Evolutionary conservation across 1,140 invertebrate genomes (phyloP).

Genomic region (Aricia agestis): DNA sequence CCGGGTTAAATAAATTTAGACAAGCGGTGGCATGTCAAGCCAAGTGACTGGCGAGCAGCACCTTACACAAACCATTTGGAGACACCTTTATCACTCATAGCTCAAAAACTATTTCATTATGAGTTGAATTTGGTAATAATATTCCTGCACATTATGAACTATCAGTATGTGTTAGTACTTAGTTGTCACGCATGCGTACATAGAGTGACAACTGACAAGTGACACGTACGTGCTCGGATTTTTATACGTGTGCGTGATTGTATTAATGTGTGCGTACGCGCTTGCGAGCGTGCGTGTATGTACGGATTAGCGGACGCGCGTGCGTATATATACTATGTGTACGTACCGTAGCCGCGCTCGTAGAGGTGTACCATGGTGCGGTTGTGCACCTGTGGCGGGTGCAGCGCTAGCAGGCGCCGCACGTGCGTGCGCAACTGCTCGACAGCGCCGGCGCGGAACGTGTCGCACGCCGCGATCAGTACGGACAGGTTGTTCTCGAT

Average conservation of each 20-base stretch:
- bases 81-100: no score
- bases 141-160: no score
- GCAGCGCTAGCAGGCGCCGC: constrained; percentile 94
- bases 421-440: constrained; percentile 98
- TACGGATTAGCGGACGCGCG: not conserved
- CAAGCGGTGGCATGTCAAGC: no score
- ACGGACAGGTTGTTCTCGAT: constrained; percentile 98
- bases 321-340: not conserved
- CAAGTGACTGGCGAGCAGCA: no score
- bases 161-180: not conserved
- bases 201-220: no score
- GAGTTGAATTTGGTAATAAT: no score
- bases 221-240: no score
- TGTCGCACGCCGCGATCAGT: constrained; percentile 99
- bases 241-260: not conserved
- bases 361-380: constrained; percentile 93
- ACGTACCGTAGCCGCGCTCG: constrained; percentile 94
- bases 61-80: no score
- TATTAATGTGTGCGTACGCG: not conserved
- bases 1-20: no score
- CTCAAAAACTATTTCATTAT: no score
- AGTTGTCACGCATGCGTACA: no score
- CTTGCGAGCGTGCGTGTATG: not conserved
- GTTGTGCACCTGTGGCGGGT: constrained; percentile 87
- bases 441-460: constrained; percentile 98